Conservation (phyloP, 1,140 invertebrate genomes). For the Brachionus koreanus region DNA sequence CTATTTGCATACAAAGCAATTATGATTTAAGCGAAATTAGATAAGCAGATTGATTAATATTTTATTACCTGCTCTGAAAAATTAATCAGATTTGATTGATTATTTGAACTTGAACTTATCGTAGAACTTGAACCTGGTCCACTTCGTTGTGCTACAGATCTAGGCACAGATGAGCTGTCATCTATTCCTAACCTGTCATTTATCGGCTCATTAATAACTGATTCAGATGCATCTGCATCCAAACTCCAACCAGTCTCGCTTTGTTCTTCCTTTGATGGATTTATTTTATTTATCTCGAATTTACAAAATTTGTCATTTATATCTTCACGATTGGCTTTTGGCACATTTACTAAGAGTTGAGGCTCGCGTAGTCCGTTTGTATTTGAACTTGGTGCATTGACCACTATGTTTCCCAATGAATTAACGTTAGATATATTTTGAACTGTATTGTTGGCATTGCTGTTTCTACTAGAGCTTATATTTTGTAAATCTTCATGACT, state of each 20-base stretch:
- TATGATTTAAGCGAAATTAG: neutral
- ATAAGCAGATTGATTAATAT: neutral
- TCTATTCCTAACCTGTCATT: conserved; percentile 35
- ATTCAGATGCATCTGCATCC: conserved; percentile 38
- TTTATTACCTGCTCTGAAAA: conserved; percentile 4
- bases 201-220: conserved; percentile 35
- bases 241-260: conserved; percentile 45
- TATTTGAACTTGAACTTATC: neutral
- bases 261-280: conserved; percentile 46
- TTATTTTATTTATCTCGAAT: conserved; percentile 72
- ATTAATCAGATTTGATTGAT: neutral
- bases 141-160: neutral
- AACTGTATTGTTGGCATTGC: neutral
- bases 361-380: conserved; percentile 62
- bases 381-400: neutral
- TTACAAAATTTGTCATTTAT: conserved; percentile 98
- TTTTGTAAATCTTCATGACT: conserved; percentile 45
- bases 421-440: conserved; percentile 8
- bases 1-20: neutral
- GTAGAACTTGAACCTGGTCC: neutral
- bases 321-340: conserved; percentile 70
- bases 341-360: conserved; percentile 63
- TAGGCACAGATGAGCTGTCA: neutral
- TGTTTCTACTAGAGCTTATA: conserved; percentile 27
- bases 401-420: neutral